These are phyloP conservation scores for Ypsolopha scabrella DNA, from an alignment of 2,888 invertebrate genomes.

Conservation along the genomic window DNA sequence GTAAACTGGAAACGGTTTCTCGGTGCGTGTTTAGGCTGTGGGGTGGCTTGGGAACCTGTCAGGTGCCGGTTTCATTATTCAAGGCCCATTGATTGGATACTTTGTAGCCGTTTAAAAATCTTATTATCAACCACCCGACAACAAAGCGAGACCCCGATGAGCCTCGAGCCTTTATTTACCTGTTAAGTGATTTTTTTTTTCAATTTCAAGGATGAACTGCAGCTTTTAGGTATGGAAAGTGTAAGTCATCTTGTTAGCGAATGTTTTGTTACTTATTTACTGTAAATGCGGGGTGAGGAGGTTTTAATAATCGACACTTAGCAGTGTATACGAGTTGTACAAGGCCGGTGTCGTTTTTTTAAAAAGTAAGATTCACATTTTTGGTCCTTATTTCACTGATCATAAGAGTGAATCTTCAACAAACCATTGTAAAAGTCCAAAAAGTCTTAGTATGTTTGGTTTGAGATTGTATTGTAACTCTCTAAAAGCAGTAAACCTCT, in stretches of 20 bases:
- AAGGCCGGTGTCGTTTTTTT: too few relatives aligned
- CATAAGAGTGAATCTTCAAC: too few relatives aligned
- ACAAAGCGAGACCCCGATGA: constrained; percentile 41
- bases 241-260: constrained; percentile 65
- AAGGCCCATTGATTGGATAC: constrained; percentile 69
- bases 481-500: not conserved
- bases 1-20: constrained; percentile 24
- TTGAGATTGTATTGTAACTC: not conserved
- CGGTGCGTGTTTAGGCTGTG: constrained; percentile 53
- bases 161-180: constrained; percentile 51
- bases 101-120: constrained; percentile 70
- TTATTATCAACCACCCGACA: constrained; percentile 63
- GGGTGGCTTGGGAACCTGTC: constrained; percentile 59
- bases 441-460: not conserved
- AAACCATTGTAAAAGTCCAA: not conserved
- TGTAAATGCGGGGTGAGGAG: not conserved
- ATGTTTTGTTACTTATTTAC: constrained; percentile 36
- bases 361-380: too few relatives aligned
- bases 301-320: too few relatives aligned
- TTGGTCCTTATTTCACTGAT: too few relatives aligned
- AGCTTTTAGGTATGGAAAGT: constrained; percentile 48
- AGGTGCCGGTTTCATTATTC: constrained; percentile 69
- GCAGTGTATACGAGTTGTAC: too few relatives aligned
- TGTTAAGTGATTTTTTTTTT: constrained; percentile 66
- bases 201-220: constrained; percentile 63